phyloP scores from a whole-genome alignment of 2,113 vertebrate species.

The Actenoides hombroni region DNA sequence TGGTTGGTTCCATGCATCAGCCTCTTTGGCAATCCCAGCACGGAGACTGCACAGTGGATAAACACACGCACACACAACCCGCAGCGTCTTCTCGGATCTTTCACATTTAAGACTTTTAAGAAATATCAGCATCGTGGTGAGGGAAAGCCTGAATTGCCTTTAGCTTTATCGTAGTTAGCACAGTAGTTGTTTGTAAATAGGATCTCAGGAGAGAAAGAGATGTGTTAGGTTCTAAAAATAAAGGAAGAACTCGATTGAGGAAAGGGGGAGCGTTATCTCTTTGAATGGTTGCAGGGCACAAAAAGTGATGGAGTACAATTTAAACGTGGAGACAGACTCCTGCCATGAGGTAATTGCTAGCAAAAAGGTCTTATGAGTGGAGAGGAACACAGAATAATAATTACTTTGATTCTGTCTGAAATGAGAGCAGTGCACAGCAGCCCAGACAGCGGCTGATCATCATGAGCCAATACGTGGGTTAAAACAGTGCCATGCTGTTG shows the following conservation, averaged over 20 bases:
- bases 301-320: not conserved
- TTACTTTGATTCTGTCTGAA: not conserved
- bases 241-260: not conserved
- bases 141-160: not conserved
- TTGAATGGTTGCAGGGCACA: not conserved
- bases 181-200: not conserved
- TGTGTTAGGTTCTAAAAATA: not conserved
- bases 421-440: fast-evolving
- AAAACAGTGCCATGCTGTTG: fast-evolving
- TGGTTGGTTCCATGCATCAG: fast-evolving
- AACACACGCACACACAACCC: not conserved
- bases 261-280: not conserved
- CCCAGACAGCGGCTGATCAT: not conserved
- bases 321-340: not conserved
- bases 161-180: not conserved
- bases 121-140: not conserved
- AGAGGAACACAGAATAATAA: not conserved
- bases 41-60: not conserved
- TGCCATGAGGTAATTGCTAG: not conserved
- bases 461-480: fast-evolving
- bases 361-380: not conserved
- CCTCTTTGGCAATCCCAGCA: not conserved
- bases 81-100: not conserved
- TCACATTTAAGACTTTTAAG: not conserved
- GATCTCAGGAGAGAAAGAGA: not conserved